A percentile compares a stretch with the other conserved stretches of the same genome.
These are phyloP conservation scores for Asobara japonica DNA, from an alignment of 1,140 invertebrate genomes.

Conservation along the genomic window DNA sequence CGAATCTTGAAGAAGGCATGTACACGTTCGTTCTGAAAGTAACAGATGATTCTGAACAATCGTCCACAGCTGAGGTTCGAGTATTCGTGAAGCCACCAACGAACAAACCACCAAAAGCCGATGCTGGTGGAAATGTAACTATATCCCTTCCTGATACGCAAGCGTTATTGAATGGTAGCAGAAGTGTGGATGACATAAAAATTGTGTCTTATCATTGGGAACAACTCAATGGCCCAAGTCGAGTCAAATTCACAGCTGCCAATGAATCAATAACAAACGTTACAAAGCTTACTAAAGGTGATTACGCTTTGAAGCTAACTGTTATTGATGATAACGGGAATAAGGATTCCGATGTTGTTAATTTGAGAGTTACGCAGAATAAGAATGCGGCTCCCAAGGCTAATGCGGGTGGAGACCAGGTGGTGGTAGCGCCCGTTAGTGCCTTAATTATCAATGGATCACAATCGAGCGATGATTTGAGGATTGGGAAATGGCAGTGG, in stretches of 20 bases:
- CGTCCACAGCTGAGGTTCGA: slow-evolving; percentile 85
- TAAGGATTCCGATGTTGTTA: slow-evolving; percentile 75
- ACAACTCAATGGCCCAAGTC: slow-evolving; percentile 75
- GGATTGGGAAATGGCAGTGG: slow-evolving; percentile 88
- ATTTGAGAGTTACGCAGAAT: slow-evolving; percentile 89
- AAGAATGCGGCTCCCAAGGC: slow-evolving; percentile 89
- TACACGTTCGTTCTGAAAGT: slow-evolving; percentile 95
- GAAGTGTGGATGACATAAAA: slow-evolving; percentile 86
- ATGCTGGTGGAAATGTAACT: slow-evolving; percentile 71
- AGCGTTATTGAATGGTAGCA: slow-evolving; percentile 80
- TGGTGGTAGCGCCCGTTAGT: slow-evolving; percentile 78
- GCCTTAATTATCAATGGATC: slow-evolving; percentile 87
- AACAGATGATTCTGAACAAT: slow-evolving; percentile 88
- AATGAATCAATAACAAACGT: slow-evolving; percentile 78
- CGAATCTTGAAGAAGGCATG: slow-evolving; percentile 91
- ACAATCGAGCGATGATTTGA: slow-evolving; percentile 86
- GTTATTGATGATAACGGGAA: slow-evolving; percentile 88
- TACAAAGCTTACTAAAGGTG: slow-evolving; percentile 82
- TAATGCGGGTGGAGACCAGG: slow-evolving; percentile 86
- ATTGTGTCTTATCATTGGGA: slow-evolving; percentile 87
- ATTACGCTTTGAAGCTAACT: slow-evolving; percentile 85
- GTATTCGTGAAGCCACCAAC: slow-evolving; percentile 93
- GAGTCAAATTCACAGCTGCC: slow-evolving; percentile 57
- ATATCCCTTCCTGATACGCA: slow-evolving; percentile 84
- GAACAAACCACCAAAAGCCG: slow-evolving; percentile 81